These are phyloP conservation scores for Rhogogaster chlorosoma DNA, from an alignment of 2,888 invertebrate species.

Conservation along the genomic window DNA sequence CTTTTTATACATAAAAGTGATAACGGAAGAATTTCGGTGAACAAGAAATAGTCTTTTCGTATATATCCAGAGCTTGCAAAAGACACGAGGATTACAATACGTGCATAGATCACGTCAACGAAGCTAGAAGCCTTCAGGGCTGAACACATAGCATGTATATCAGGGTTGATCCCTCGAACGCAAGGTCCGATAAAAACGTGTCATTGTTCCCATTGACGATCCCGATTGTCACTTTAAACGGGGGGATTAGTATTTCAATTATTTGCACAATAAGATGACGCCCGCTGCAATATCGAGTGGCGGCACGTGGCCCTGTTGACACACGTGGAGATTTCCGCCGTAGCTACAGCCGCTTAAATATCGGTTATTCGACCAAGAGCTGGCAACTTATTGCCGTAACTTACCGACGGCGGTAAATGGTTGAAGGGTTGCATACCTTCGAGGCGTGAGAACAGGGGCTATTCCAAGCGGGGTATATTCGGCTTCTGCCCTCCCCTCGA, in stretches of 20 bases:
- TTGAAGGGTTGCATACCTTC: not conserved
- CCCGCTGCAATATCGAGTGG: slow-evolving; percentile 70
- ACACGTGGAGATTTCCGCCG: slow-evolving; percentile 54
- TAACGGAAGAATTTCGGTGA: not conserved
- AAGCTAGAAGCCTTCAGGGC: slow-evolving; percentile 13
- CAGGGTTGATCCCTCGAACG: not conserved
- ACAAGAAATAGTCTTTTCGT: not conserved
- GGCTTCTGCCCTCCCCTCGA: not conserved
- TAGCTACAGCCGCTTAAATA: slow-evolving; percentile 27
- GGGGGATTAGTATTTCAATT: slow-evolving; percentile 77
- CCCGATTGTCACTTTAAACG: slow-evolving; percentile 67
- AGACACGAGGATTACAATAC: slow-evolving; percentile 21
- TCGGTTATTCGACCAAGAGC: slow-evolving; percentile 64
- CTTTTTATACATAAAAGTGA: not conserved
- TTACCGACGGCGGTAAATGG: slow-evolving; percentile 63
- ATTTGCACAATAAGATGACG: slow-evolving; percentile 72
- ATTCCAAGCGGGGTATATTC: not conserved
- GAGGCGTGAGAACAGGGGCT: slow-evolving; percentile 42
- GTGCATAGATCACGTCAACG: slow-evolving; percentile 25
- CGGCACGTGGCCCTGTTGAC: slow-evolving; percentile 75
- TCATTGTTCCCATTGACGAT: slow-evolving; percentile 70
- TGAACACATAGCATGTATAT: not conserved
- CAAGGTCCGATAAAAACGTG: slow-evolving; percentile 2
- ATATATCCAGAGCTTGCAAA: not conserved
- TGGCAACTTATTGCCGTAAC: slow-evolving; percentile 67